Base-by-base conservation (phyloP, 1,140 invertebrate species). In the Asbolus verrucosus region DNA sequence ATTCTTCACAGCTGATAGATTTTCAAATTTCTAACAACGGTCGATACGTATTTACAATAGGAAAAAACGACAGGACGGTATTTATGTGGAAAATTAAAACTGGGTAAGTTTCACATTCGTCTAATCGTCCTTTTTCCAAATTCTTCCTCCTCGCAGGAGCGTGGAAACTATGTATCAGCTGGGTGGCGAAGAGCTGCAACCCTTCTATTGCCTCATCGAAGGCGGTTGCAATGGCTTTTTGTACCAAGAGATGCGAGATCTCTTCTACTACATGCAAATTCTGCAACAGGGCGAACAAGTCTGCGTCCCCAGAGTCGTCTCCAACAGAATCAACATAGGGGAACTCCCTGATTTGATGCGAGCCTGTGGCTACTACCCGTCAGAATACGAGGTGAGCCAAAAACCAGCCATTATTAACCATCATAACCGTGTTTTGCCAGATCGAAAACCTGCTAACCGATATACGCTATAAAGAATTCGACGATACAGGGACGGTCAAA, bases 191-290 rank as follows among this genome's bases (percentile, higher is more conserved):
- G 84, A 85, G 15, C 71, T 89, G 1, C 80, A 83, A 15, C 87
- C 88, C 0, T 89, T 84, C 75, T 86, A 86, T 68, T 83, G 84
- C 59, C 77, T 88, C 3, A 81, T 89, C 1, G 85, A 89, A 27
- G 83, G 84, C 39, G 87, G 86, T 0, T 79, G 82, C 1, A 81
- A 83, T 0, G 89, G 89, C 11, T 89, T 87, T 83, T 80, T 91
- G 14, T 88, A 90, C 68, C 84, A 87, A 19, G 90, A 91, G 79
- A 87, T 92, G 54, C 81, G 89, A 65, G 88, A 91, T 74, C 81
- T 90, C 30, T 92, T 92, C 79, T 90, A 91, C 79, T 91, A 90
- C 79, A 86, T 89, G 67, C 89, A 92, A 82, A 89, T 92, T 14
- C 81, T 87, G 62, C 87, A 89, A 71, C 88, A 91, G 79, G 89